Conservation (phyloP, 1,140 invertebrate genomes). For the Periplaneta americana region DNA sequence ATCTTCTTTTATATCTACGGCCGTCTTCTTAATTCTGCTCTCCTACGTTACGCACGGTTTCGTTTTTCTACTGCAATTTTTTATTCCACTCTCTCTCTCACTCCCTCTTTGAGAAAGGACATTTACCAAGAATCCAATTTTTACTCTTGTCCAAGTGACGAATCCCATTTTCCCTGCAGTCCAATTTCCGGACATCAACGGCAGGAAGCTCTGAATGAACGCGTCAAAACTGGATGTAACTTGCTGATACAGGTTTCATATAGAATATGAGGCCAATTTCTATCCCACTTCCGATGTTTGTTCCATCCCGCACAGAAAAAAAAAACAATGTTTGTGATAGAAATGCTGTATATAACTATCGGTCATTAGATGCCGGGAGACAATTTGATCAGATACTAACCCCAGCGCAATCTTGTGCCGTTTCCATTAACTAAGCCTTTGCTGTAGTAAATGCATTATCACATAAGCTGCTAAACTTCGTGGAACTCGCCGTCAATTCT, state of each 20-base stretch:
- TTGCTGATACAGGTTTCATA: neutral
- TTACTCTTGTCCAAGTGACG: constrained; percentile 2
- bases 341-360: too few relatives aligned
- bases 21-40: neutral
- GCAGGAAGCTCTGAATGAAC: neutral
- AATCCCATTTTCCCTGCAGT: neutral
- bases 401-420: neutral
- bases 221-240: neutral
- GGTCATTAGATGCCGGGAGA: neutral
- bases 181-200: constrained; percentile 7
- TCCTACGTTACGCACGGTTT: neutral
- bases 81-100: neutral
- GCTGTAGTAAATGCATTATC: too few relatives aligned
- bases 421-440: too few relatives aligned
- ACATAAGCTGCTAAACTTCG: too few relatives aligned
- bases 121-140: constrained; percentile 5
- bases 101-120: neutral
- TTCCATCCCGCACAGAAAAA: neutral
- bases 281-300: neutral
- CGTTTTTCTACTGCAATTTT: neutral
- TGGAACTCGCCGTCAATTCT: too few relatives aligned
- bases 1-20: neutral
- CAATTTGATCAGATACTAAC: neutral
- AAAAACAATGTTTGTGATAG: too few relatives aligned
- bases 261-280: neutral